Evolutionary conservation across 2,888 invertebrate genomes (phyloP).

Genomic region (Lasioglossum zephyrum): DNA sequence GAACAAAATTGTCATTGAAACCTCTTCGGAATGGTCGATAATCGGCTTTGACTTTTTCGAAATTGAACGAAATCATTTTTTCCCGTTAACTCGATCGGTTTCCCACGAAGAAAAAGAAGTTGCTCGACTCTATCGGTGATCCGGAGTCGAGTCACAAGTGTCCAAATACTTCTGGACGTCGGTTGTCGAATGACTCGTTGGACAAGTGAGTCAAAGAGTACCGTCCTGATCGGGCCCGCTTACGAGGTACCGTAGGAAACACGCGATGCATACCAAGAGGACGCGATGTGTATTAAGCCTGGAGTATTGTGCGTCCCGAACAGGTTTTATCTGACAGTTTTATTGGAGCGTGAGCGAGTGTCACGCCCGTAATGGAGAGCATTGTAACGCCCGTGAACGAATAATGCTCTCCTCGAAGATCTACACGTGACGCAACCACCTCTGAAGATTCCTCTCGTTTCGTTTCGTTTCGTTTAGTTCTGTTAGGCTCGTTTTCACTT

Average conservation of each 20-base stretch:
- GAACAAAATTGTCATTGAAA: no score
- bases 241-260: conserved; percentile 44
- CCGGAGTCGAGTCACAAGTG: not conserved
- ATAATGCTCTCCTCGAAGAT: conserved; percentile 66
- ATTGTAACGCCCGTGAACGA: conserved; percentile 70
- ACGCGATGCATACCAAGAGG: conserved; percentile 61
- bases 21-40: no score
- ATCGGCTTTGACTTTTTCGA: no score
- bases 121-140: not conserved
- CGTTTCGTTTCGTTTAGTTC: conserved; percentile 56
- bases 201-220: not conserved
- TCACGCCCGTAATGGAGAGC: conserved; percentile 74
- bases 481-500: conserved; percentile 60
- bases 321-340: conserved; percentile 71
- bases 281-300: conserved; percentile 61
- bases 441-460: conserved; percentile 55
- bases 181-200: not conserved
- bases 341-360: conserved; percentile 74
- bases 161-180: not conserved
- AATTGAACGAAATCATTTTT: no score
- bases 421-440: conserved; percentile 69
- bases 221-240: conserved; percentile 39
- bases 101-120: not conserved
- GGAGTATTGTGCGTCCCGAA: conserved; percentile 65
- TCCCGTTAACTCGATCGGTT: no score